Percentiles rank a stretch among this genome's conserved stretches.
Conservation (phyloP, 2,797 vertebrate species). For the Calcarius lapponicus region DNA sequence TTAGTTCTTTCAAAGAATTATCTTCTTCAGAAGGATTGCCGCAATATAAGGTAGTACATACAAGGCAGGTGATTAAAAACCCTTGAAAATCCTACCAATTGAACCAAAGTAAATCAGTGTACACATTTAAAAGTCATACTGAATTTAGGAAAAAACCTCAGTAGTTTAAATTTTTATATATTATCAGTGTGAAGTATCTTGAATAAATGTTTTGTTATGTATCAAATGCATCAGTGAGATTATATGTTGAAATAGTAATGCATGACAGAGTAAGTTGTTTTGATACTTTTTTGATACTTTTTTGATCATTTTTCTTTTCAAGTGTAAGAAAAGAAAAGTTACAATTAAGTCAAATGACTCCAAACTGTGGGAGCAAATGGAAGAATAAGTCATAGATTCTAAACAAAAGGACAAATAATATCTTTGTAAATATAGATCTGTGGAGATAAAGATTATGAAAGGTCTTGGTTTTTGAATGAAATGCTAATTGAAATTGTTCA, state of each 20-base stretch:
- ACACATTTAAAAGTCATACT: neutral
- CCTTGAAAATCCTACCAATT: neutral
- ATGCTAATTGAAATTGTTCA: neutral
- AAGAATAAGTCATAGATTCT: neutral
- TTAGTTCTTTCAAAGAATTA: neutral
- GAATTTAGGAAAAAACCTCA: neutral
- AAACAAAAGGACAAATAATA: neutral
- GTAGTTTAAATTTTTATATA: neutral
- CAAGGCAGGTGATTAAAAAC: neutral
- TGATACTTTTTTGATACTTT: neutral
- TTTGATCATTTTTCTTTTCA: neutral
- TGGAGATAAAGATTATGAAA: neutral
- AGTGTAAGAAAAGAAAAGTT: neutral
- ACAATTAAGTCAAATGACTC: neutral
- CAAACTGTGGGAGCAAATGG: neutral
- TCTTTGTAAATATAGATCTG: neutral
- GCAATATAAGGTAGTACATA: neutral
- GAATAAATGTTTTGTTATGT: neutral
- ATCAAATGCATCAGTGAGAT: neutral
- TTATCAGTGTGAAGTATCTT: neutral
- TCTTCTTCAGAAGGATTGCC: neutral
- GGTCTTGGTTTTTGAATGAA: neutral
- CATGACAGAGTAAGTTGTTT: neutral
- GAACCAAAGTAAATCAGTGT: neutral
- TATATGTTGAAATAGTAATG: neutral